Evolutionary conservation across 2,797 vertebrate species (phyloP).

Genomic region (Rhincodon typus): DNA sequence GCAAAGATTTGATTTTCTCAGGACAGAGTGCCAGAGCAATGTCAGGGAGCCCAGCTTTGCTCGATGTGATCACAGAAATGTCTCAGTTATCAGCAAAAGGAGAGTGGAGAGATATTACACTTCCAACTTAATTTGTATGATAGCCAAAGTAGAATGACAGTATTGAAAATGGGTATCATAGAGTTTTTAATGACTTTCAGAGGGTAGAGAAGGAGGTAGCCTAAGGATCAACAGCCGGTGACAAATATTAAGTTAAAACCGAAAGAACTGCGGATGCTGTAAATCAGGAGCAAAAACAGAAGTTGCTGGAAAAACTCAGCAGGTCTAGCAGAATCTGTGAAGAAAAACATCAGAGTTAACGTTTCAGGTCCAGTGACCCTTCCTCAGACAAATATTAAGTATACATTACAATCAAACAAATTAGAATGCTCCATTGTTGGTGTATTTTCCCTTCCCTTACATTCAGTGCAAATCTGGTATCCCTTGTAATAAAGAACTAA

Average conservation of each 20-base stretch:
- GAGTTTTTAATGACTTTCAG: neutral
- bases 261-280: too few relatives aligned
- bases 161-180: neutral
- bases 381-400: neutral
- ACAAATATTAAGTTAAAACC: neutral
- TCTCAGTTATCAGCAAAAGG: neutral
- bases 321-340: too few relatives aligned
- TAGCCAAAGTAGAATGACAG: neutral
- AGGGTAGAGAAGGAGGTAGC: neutral
- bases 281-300: too few relatives aligned
- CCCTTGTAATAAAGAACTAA: too few relatives aligned
- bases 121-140: neutral
- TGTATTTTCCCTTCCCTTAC: too few relatives aligned
- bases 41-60: neutral
- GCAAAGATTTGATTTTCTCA: neutral
- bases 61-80: neutral
- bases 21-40: neutral
- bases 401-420: neutral
- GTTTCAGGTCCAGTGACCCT: too few relatives aligned
- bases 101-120: neutral
- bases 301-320: too few relatives aligned
- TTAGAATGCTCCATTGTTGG: too few relatives aligned
- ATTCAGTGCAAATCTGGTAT: too few relatives aligned
- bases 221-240: neutral
- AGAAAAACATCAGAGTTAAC: too few relatives aligned